These are phyloP conservation scores for Ennomos fuscantarius DNA, from an alignment of 2,888 invertebrate species.

Conservation along the genomic window DNA sequence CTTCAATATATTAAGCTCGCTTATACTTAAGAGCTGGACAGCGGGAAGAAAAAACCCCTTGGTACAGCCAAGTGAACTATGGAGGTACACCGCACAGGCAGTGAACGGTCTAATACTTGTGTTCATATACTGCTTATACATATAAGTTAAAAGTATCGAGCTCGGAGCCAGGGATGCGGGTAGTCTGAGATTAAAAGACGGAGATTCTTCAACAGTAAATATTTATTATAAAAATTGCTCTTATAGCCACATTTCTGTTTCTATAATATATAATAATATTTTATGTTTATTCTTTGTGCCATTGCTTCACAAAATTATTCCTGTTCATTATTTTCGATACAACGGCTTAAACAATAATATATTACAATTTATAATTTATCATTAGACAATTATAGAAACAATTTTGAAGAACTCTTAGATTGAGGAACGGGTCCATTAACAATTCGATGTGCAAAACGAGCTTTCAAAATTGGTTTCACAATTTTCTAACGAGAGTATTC, in stretches of 20 bases:
- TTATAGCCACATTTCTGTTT: slow-evolving; percentile 85
- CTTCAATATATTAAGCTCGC: no score
- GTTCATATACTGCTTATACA: no score
- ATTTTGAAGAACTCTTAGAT: slow-evolving; percentile 71
- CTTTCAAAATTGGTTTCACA: slow-evolving; percentile 68
- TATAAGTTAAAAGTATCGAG: no score
- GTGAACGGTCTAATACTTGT: no score
- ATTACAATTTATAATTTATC: slow-evolving; percentile 80
- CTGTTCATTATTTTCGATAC: slow-evolving; percentile 84
- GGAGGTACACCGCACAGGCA: no score
- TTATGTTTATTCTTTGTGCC: slow-evolving; percentile 85
- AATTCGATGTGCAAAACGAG: slow-evolving; percentile 81
- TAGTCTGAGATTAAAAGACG: slow-evolving; percentile 63
- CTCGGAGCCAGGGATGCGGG: not conserved
- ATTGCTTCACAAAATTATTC: slow-evolving; percentile 85
- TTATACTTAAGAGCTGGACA: no score
- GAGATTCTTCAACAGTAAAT: slow-evolving; percentile 83
- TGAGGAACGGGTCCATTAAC: slow-evolving; percentile 75
- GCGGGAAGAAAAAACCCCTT: no score
- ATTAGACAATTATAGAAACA: slow-evolving; percentile 77
- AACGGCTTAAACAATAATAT: slow-evolving; percentile 84
- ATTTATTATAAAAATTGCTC: slow-evolving; percentile 86
- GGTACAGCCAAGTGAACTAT: no score
- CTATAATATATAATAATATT: slow-evolving; percentile 84
- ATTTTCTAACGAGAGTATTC: slow-evolving; percentile 77